A percentile compares a stretch with the other conserved stretches of the same genome.
These are phyloP conservation scores for Cephus spinipes DNA, from an alignment of 2,888 invertebrate species.

Conservation along the genomic window DNA sequence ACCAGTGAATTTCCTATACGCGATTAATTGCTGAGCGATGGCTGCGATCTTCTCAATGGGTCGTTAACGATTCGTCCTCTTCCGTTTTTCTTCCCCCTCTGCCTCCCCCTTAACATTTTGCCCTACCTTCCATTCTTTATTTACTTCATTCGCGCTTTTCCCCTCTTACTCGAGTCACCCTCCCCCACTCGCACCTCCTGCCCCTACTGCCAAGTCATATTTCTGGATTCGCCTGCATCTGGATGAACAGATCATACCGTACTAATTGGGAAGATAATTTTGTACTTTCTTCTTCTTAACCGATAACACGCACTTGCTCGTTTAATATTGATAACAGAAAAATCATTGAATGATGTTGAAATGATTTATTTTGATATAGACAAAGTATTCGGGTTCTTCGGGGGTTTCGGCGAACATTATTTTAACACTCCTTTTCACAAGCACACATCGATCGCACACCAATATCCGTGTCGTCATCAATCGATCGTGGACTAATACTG, in stretches of 20 bases:
- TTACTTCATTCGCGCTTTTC: neutral
- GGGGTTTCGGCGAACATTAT: slow-evolving; percentile 47
- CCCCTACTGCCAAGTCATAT: neutral
- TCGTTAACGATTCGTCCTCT: slow-evolving; percentile 14
- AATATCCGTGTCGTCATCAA: slow-evolving; percentile 10
- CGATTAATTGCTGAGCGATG: neutral
- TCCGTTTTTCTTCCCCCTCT: slow-evolving; percentile 3
- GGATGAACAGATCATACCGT: neutral
- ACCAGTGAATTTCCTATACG: no score
- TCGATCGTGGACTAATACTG: neutral
- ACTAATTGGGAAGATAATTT: neutral
- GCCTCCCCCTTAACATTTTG: neutral
- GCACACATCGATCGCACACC: slow-evolving; percentile 29
- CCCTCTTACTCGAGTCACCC: neutral
- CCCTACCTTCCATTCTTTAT: neutral
- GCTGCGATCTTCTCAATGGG: slow-evolving; percentile 2
- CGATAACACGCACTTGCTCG: neutral
- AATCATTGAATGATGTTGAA: slow-evolving; percentile 16
- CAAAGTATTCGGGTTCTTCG: slow-evolving; percentile 36
- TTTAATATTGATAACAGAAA: neutral
- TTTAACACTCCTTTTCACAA: slow-evolving; percentile 39
- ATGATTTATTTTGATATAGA: slow-evolving; percentile 38
- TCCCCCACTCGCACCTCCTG: neutral
- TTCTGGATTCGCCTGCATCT: neutral
- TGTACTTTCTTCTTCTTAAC: no score